Evolutionary conservation across 2,113 vertebrate species (phyloP).

Genomic region (Laticauda laticaudata): DNA sequence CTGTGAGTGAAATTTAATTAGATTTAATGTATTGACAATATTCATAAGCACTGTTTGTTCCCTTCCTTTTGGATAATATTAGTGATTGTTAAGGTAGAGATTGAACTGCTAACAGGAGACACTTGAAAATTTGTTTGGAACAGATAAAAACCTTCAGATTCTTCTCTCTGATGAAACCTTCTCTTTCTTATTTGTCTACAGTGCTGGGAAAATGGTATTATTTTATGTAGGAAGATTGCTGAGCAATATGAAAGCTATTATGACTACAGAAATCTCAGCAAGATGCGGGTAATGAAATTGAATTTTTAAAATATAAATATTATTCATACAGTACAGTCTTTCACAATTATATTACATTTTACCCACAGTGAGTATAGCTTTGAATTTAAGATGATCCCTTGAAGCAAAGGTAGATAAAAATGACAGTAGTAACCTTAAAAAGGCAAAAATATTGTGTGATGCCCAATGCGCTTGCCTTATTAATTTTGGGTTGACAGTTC

Average conservation of each 20-base stretch:
- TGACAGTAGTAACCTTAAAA: neutral
- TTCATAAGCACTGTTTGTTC: neutral
- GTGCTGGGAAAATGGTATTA: conserved; percentile 99
- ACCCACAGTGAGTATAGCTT: neutral
- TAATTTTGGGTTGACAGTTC: neutral
- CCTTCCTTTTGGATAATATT: conserved; percentile 18
- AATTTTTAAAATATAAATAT: neutral
- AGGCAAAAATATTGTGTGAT: neutral
- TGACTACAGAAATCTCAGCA: conserved; percentile 98
- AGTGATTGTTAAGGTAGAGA: neutral
- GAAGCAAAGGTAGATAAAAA: neutral
- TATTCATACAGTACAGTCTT: neutral
- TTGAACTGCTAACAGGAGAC: conserved; percentile 7
- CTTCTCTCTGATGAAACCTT: neutral
- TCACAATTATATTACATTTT: neutral
- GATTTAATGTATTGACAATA: neutral
- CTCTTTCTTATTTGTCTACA: conserved; percentile 61
- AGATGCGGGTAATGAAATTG: conserved; percentile 87
- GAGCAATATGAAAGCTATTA: conserved; percentile 97
- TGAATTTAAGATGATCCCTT: neutral
- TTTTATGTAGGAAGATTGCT: conserved; percentile 94
- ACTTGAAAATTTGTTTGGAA: conserved; percentile 27
- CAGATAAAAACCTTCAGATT: neutral
- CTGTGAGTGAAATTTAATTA: neutral
- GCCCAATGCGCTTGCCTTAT: neutral